Base-by-base conservation (phyloP, 2,113 vertebrate genomes). In the Platanista minor region DNA sequence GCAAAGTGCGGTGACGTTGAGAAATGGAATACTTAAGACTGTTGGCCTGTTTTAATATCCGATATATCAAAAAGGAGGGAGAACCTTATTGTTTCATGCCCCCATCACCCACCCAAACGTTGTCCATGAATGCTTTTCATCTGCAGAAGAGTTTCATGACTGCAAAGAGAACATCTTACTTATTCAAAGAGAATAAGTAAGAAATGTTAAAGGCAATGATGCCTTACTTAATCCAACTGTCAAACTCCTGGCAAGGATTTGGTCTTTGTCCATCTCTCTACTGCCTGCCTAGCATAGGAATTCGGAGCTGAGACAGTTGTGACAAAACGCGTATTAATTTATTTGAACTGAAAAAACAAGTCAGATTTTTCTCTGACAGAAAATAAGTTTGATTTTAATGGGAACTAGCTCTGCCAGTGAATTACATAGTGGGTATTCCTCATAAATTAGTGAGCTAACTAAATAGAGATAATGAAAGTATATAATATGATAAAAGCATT, bases 351-450 rank as follows among this genome's bases (percentile, higher is more conserved):
- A 54, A 77, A 94, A 96, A 90, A 36, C 57, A 62, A 54, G 23
- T 29, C 83, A 88, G 59, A 10, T 5, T 91, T 85, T 85, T 82
- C 86, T n/a, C 49, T 92, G 80, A 93, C 39, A 91, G 43, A 83
- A 67, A 84, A 33, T 93, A 66, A 85, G 78, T 87, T 87, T 95
- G 36, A 62, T 80, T 87, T 90, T 96, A 87, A 69, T 54, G 75
- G 81, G 43, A 41, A 87, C 64, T 27, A 66, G 43, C 20, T 90
- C 39, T 87, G 36, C 74, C 33, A 72, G 75, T 77, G 90, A 86
- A 93, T 80, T 57, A 86, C 5, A 86, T 5, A 81, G 39, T 43
- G 31, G 52, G 0, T 43, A 85, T 88, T 78, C 57, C 33, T 49
- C 31, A n/a, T 57, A 89, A 77, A 75, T 86, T 91, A 96, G 82